Percentiles rank a stretch among this genome's conserved stretches.
Evolutionary conservation across 2,797 vertebrate genomes (phyloP).

Genomic region (Clamator glandarius): DNA sequence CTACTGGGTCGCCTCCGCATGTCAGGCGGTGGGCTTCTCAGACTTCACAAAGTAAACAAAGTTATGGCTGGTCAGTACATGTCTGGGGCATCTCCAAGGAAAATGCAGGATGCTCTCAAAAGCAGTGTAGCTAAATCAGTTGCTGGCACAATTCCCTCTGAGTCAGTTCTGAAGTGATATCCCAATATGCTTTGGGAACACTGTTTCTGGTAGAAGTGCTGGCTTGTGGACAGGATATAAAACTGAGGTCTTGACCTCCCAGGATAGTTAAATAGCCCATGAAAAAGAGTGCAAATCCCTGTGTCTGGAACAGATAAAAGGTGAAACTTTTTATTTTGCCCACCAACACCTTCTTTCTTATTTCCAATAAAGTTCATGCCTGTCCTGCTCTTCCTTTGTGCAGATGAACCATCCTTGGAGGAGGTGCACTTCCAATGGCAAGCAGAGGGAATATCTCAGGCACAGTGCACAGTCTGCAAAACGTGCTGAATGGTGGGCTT

Average conservation of each 20-base stretch:
- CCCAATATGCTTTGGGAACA: slow-evolving; percentile 62
- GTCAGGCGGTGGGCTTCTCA: slow-evolving; percentile 59
- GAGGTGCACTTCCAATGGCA: neutral
- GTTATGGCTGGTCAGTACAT: slow-evolving; percentile 62
- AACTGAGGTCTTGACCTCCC: slow-evolving; percentile 53
- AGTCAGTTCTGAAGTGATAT: slow-evolving; percentile 68
- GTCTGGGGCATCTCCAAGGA: slow-evolving; percentile 72
- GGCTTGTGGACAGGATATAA: slow-evolving; percentile 63
- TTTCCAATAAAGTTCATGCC: neutral
- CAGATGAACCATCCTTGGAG: neutral
- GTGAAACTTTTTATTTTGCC: neutral
- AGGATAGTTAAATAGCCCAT: slow-evolving; percentile 53
- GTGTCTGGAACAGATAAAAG: slow-evolving; percentile 14
- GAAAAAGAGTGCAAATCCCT: slow-evolving; percentile 25
- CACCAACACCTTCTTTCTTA: neutral
- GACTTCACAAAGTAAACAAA: slow-evolving; percentile 64
- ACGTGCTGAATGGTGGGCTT: neutral
- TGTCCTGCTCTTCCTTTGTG: neutral
- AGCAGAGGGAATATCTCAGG: neutral
- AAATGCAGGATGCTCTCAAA: slow-evolving; percentile 69
- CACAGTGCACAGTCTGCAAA: neutral
- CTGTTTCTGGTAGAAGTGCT: slow-evolving; percentile 68
- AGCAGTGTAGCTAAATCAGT: slow-evolving; percentile 60
- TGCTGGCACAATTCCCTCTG: slow-evolving; percentile 60
- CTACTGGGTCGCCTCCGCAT: slow-evolving; percentile 9